phyloP scores from a whole-genome alignment of 2,888 invertebrate genomes.

The Lycophotia porphyrea region DNA sequence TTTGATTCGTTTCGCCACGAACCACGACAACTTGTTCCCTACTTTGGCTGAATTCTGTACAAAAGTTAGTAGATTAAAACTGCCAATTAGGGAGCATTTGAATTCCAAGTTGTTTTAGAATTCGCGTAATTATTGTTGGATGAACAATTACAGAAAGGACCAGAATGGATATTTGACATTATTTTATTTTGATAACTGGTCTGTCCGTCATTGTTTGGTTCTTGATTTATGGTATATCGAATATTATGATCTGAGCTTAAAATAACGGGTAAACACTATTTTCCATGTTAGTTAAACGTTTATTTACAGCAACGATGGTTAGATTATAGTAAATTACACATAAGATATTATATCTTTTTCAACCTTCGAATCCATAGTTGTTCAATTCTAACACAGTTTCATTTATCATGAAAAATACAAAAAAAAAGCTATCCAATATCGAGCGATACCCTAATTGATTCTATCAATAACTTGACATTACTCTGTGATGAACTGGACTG shows the following conservation, averaged over 20 bases:
- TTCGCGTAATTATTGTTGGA: slow-evolving; percentile 88
- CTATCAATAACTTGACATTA: background rate
- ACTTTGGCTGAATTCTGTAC: slow-evolving; percentile 87
- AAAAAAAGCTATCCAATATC: background rate
- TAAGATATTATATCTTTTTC: background rate
- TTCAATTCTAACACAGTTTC: background rate
- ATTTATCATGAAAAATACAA: background rate
- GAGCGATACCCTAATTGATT: background rate
- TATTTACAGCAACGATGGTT: background rate
- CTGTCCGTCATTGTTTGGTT: slow-evolving; percentile 23
- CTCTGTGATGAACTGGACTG: no score
- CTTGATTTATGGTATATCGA: slow-evolving; percentile 11
- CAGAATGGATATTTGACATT: slow-evolving; percentile 79
- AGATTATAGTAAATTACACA: background rate
- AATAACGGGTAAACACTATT: background rate
- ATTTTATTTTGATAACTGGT: slow-evolving; percentile 71
- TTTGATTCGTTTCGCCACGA: slow-evolving; percentile 86
- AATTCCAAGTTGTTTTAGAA: slow-evolving; percentile 89
- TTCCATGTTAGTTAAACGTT: background rate
- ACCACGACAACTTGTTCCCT: slow-evolving; percentile 88
- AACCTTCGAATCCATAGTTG: background rate
- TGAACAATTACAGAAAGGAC: slow-evolving; percentile 84
- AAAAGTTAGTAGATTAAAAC: slow-evolving; percentile 90
- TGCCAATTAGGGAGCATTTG: slow-evolving; percentile 89
- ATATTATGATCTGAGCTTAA: background rate